Conservation (phyloP, 2,113 vertebrate genomes). For the Vulpes lagopus region DNA sequence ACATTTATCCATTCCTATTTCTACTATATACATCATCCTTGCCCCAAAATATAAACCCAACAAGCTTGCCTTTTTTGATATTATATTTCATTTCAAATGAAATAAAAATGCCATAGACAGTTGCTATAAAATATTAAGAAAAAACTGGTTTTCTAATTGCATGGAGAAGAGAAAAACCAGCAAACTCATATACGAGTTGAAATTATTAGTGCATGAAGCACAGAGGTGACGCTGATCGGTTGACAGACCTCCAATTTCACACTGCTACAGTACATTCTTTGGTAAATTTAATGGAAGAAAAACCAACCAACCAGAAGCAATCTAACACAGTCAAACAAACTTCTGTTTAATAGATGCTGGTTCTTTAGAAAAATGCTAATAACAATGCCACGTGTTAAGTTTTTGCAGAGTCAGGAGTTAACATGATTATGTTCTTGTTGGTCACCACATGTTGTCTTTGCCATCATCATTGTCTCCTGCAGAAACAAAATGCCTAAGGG, state of each 20-base stretch:
- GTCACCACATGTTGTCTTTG: slow-evolving; percentile 73
- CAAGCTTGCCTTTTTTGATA: not conserved
- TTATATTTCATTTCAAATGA: slow-evolving; percentile 65
- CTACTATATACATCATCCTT: not conserved
- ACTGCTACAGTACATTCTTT: slow-evolving; percentile 18
- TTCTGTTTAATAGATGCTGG: slow-evolving; percentile 63
- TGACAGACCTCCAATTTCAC: slow-evolving; percentile 65
- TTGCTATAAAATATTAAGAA: slow-evolving; percentile 64
- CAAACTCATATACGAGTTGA: slow-evolving; percentile 67
- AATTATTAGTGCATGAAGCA: slow-evolving; percentile 79
- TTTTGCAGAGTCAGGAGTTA: slow-evolving; percentile 66
- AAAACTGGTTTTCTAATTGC: slow-evolving; percentile 74
- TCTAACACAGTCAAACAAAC: slow-evolving; percentile 55
- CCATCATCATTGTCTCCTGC: slow-evolving; percentile 65
- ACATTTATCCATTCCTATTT: not conserved
- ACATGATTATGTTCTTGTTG: not conserved
- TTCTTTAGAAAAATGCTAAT: slow-evolving; percentile 77
- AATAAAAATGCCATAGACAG: slow-evolving; percentile 38
- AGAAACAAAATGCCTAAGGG: slow-evolving; percentile 78
- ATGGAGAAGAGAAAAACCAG: slow-evolving; percentile 67
- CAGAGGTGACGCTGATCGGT: slow-evolving; percentile 67
- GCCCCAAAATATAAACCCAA: not conserved
- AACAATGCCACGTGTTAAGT: slow-evolving; percentile 54
- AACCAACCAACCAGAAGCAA: slow-evolving; percentile 77
- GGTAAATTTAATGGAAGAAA: slow-evolving; percentile 77